Base-by-base conservation (phyloP, 2,888 invertebrate genomes). In the Scaeva pyrastri region DNA sequence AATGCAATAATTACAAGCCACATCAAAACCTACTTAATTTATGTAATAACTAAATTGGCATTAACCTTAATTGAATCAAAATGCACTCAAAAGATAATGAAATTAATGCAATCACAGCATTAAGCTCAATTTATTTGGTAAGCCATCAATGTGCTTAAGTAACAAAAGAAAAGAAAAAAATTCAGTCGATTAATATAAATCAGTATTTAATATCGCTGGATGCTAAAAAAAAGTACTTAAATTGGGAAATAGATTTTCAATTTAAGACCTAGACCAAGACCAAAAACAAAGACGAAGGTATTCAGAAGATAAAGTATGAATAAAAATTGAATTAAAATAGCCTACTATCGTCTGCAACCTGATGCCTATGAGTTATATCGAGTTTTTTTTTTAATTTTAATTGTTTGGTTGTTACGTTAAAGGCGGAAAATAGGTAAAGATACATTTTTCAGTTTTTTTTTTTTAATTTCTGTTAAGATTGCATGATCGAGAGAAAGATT, bases 351-450 rank as follows among this genome's bases (percentile, higher is more conserved):
- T 31, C 5, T 31, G 8, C 31, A 55, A n/a, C 55, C 52, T 52
- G 12, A 23, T 64, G 19, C 50, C 66, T n/a, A 50, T 68, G 52
- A 68, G 52, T 39, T 68, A 68, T 68, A 52, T 39, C 68, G 52
- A 52, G 21, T 52, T 68, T 68, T 31, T 31, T 31, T 31, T 31
- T 31, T 31, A 7, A 31, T 31, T 31, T 41, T 52, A 68, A 68
- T 52, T 68, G 48, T 48, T 66, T 43, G 6, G 19, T 36, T 66
- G 36, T 66, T 48, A 36, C 48, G 66, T 36, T 66, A 8, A 66
- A 19, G 16, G 26, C 31, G 19, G 48, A 48, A 45, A 66, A 19
- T 64, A 48, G 31, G 31, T 31, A 31, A 5, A 31, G 5, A 31
- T 8, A 31, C 8, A 31, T 31, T 31, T 31, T 6, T 5, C 21